phyloP scores from a whole-genome alignment of 2,888 invertebrate genomes.

The Trissoscelio sp. region DNA sequence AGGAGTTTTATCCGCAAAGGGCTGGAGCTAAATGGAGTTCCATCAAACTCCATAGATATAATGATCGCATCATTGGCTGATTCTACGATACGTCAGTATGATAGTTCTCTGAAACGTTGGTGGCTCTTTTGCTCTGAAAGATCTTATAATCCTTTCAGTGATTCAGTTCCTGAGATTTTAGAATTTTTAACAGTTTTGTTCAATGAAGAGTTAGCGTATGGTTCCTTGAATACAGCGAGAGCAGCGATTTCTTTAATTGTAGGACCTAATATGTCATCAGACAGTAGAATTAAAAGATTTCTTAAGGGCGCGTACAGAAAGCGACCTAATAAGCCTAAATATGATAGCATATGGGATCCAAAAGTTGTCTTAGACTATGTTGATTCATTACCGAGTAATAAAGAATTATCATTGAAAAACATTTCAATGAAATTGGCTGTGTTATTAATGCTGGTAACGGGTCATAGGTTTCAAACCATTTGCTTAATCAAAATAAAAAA shows the following conservation, averaged over 20 bases:
- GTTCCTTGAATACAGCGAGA: slow-evolving; percentile 35
- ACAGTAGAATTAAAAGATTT: slow-evolving; percentile 64
- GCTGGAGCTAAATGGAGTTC: slow-evolving; percentile 38
- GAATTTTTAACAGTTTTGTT: slow-evolving; percentile 23
- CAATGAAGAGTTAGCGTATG: slow-evolving; percentile 14
- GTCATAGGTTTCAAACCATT: slow-evolving; percentile 60
- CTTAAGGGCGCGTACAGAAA: slow-evolving; percentile 43
- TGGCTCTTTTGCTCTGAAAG: slow-evolving; percentile 5
- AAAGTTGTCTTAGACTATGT: slow-evolving; percentile 47
- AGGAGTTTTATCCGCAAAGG: slow-evolving; percentile 57
- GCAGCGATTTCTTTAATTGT: slow-evolving; percentile 42
- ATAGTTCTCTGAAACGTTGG: slow-evolving; percentile 26
- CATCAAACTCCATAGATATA: slow-evolving; percentile 37
- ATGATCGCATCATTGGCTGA: slow-evolving; percentile 44
- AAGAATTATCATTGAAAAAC: slow-evolving; percentile 38
- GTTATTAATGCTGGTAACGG: slow-evolving; percentile 49
- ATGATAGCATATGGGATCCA: slow-evolving; percentile 60
- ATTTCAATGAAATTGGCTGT: slow-evolving; percentile 46
- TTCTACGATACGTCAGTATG: slow-evolving; percentile 55
- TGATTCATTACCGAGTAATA: slow-evolving; percentile 3
- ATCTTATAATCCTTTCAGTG: slow-evolving; percentile 6
- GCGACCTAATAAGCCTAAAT: slow-evolving; percentile 48
- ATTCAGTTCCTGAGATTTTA: slow-evolving; percentile 34
- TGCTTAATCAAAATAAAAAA: slow-evolving; percentile 41
- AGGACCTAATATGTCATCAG: slow-evolving; percentile 23